Percentiles rank a stretch among this genome's conserved stretches.
These are phyloP conservation scores for Lemur catta DNA, from an alignment of 2,797 vertebrate genomes.

Conservation along the genomic window DNA sequence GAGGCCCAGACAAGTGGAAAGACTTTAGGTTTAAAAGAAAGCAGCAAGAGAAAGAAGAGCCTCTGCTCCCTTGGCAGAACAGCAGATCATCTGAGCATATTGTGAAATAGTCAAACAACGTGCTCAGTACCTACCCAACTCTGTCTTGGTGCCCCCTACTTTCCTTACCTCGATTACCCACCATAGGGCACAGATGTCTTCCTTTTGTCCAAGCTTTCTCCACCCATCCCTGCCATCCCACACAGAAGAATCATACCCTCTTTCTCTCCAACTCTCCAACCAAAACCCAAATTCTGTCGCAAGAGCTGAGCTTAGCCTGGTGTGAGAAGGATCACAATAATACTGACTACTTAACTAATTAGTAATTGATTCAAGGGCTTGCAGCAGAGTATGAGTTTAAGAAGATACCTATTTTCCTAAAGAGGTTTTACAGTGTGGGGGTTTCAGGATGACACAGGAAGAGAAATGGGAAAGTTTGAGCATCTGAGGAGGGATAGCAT, in stretches of 20 bases:
- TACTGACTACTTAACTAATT: not conserved
- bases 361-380: not conserved
- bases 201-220: not conserved
- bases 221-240: not conserved
- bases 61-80: not conserved
- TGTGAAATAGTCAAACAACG: not conserved
- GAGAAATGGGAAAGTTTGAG: not conserved
- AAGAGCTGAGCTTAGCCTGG: not conserved
- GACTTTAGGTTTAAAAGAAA: not conserved
- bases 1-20: not conserved
- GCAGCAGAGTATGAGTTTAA: not conserved
- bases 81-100: not conserved
- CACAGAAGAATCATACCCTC: not conserved
- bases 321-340: not conserved
- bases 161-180: not conserved
- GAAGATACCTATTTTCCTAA: not conserved
- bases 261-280: not conserved
- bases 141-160: not conserved
- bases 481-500: rapidly evolving
- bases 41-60: not conserved
- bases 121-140: not conserved
- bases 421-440: not conserved
- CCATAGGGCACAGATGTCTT: not conserved
- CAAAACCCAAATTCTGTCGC: not conserved
- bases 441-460: not conserved